Base-by-base conservation (phyloP, 2,888 invertebrate genomes). In the Eutolmus rufibarbis region DNA sequence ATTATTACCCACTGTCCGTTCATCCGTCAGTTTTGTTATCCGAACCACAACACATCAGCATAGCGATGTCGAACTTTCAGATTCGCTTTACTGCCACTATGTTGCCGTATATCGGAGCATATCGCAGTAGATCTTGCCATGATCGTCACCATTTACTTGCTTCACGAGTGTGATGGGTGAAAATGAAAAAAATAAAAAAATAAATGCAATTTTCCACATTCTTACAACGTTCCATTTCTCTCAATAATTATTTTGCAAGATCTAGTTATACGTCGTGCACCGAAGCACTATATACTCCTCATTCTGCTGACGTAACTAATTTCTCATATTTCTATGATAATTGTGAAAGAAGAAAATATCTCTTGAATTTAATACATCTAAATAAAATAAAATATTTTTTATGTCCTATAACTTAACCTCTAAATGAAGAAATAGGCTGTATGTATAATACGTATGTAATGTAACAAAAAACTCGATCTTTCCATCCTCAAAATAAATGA, bases 191-290 rank as follows among this genome's bases (percentile, higher is more conserved):
- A 40, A 40, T 12, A 9, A 40, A 7, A 34, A 34, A 74, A 37
- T 16, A 31, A 79, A 79, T 82, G 66, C 34, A 40, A 66, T 84
- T 84, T 82, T 84, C 37, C 66, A 84, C 66, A 84, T 84, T 57
- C 82, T 34, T 84, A 43, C n/a, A 51, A 51, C 79, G 82, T 84
- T 84, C 66, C 82, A 84, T 66, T 84, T 84, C 82, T 57, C 34
- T 66, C 23, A 14, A 66, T 79, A 56, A 79, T 79, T 79, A 79
- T 79, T 79, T 46, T 79, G 79, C 79, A 40, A 51, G 79, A 79
- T 51, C 79, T 79, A 79, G 79, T 79, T 79, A 51, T 28, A 31
- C 51, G 23, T 31, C 31, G 51, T 46, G 51, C 79, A 79, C 9
- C 51, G 56, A 46, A 51, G 79, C 31, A 79, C 31, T 16, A n/a